phyloP scores from a whole-genome alignment of 2,797 vertebrate species.

The Rhincodon typus region DNA sequence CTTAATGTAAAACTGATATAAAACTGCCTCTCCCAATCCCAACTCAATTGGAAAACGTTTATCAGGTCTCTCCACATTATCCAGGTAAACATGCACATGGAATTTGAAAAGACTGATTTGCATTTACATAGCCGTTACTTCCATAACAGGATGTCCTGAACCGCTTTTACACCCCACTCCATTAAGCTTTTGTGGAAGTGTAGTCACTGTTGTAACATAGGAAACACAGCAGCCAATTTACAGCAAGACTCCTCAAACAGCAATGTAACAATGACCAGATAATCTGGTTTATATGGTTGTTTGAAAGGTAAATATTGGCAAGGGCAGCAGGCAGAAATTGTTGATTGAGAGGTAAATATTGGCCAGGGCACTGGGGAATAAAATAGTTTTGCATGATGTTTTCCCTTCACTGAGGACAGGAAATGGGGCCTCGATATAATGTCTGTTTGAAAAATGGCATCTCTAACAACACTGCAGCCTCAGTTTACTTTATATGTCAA shows the following conservation, averaged over 20 bases:
- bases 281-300: background rate
- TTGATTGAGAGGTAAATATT: background rate
- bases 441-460: background rate
- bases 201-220: background rate
- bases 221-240: background rate
- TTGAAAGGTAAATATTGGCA: background rate
- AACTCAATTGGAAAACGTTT: too few species aligned
- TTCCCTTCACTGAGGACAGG: background rate
- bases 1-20: background rate
- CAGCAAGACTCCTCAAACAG: background rate
- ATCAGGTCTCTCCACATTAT: background rate
- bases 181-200: background rate
- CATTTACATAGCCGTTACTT: background rate
- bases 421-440: background rate
- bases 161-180: background rate
- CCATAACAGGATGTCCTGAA: background rate
- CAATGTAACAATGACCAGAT: background rate
- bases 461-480: background rate
- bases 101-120: background rate
- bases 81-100: background rate
- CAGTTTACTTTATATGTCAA: background rate
- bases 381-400: background rate
- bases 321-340: background rate
- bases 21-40: background rate
- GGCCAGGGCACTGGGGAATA: background rate